Evolutionary conservation across 2,888 invertebrate species (phyloP), one percentile per base, ranked within the genome.

Genomic region (Blastobasis lacticolella): DNA sequence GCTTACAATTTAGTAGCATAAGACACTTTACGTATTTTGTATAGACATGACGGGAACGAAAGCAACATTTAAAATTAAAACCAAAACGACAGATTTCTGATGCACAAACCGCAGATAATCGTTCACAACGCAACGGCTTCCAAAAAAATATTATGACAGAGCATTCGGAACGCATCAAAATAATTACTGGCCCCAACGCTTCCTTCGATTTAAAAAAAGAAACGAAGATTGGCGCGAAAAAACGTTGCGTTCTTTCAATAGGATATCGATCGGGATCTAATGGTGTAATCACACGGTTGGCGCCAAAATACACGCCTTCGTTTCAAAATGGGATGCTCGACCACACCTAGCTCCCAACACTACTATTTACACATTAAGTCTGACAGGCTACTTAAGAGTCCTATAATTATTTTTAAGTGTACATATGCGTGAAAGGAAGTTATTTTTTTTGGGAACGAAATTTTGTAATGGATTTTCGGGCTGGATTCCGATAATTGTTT

Each of bases 321-420:
- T 67, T 66, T 70, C 73, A 59, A 62, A 65, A 72, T 70, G 70
- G 69, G 71, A 70, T 71, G 49, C 75, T 67, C 71, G 59, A 70
- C 73, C 72, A 71, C 73, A 71, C 71, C 66, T 67, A 60, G 58
- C 59, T 54, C 59, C 64, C 60, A 74, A 78, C 72, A 75, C 84
- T 82, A 78, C 83, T 83, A 88, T 88, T 87, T 87, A 84, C 78
- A 78, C 85, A 87, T 88, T 87, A 88, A 67, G 59, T 84, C 73
- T 85, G 87, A 86, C 87, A 84, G 83, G 69, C 80, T 81, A 77
- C 79, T 83, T 84, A 82, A 72, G 74, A 76, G 69, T 75, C 72
- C 71, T 80, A 75, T 85, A 82, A 87, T 87, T 85, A 85, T 80
- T 77, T 79, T 76, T 52, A 66, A 75, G 76, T 72, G 75, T 69